These are phyloP conservation scores for Zaprionus lineosus DNA, from an alignment of 2,888 invertebrate species.

Conservation along the genomic window DNA sequence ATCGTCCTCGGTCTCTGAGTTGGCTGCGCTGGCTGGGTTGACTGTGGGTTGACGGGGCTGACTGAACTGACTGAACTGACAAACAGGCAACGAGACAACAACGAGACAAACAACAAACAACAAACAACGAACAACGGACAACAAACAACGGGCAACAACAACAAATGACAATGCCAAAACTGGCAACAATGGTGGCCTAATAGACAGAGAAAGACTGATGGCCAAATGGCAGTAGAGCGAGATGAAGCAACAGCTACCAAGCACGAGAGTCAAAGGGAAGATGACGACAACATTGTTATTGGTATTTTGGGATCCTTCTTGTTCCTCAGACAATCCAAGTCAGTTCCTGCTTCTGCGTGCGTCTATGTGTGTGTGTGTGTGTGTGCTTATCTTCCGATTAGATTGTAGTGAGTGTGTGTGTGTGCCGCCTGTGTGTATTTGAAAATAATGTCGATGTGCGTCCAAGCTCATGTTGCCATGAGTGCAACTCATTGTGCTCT, in stretches of 20 bases:
- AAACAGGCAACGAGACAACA: constrained; percentile 62
- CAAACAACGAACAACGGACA: constrained; percentile 15
- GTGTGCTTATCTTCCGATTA: constrained; percentile 3
- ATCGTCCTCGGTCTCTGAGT: constrained; percentile 17
- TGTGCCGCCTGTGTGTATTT: constrained; percentile 31
- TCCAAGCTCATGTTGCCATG: constrained; percentile 38
- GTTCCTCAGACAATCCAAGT: constrained; percentile 58
- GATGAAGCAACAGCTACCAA: constrained; percentile 13
- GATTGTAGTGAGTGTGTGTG: constrained; percentile 3
- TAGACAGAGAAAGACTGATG: constrained; percentile 39
- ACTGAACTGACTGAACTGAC: constrained; percentile 54
- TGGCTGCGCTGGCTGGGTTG: constrained; percentile 20
- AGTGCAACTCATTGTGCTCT: constrained; percentile 53
- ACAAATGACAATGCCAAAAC: constrained; percentile 57
- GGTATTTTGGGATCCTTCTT: constrained; percentile 69
- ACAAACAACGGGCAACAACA: constrained; percentile 4
- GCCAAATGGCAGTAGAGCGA: constrained; percentile 42
- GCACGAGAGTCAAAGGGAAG: constrained; percentile 31
- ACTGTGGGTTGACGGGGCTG: no score
- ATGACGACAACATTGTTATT: constrained; percentile 64
- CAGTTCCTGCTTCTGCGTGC: constrained; percentile 7
- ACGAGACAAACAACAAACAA: constrained; percentile 20
- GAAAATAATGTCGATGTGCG: constrained; percentile 46
- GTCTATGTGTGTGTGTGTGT: constrained; percentile 3
- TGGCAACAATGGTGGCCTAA: constrained; percentile 60